Conservation (phyloP, 2,113 vertebrate species). For the Columbina picui region DNA sequence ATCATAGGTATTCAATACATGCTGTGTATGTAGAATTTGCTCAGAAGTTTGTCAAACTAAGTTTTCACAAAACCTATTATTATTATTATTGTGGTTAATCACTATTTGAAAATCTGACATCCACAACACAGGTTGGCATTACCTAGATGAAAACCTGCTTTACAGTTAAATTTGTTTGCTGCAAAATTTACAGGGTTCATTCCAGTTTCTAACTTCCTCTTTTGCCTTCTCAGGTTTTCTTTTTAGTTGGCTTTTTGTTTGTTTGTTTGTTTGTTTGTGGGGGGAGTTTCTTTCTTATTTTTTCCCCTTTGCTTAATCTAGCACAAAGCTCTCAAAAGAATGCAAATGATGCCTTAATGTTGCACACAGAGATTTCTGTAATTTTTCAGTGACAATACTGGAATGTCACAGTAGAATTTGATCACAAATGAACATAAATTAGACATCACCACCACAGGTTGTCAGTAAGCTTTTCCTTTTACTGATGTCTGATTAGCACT, state of each 20-base stretch:
- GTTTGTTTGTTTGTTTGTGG: not conserved
- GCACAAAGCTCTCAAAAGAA: not conserved
- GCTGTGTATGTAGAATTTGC: not conserved
- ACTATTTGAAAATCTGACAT: not conserved
- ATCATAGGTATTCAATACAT: not conserved
- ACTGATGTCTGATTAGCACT: slow-evolving; percentile 19
- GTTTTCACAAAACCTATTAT: not conserved
- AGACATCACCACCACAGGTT: not conserved
- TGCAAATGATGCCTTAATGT: not conserved
- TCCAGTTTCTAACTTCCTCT: not conserved
- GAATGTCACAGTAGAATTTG: not conserved
- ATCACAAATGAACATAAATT: not conserved
- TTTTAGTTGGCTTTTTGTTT: accelerated
- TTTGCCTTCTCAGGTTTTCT: not conserved
- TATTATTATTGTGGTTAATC: not conserved
- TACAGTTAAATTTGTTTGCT: not conserved
- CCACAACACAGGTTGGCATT: not conserved
- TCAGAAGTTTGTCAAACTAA: not conserved
- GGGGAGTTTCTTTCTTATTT: not conserved
- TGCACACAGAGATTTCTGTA: not conserved
- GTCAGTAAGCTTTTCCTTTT: not conserved
- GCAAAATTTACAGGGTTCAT: not conserved
- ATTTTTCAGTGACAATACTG: not conserved
- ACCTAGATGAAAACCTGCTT: not conserved
- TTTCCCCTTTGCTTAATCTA: not conserved